Conservation (phyloP, 2,113 vertebrate genomes). For the Heteronetta atricapilla region DNA sequence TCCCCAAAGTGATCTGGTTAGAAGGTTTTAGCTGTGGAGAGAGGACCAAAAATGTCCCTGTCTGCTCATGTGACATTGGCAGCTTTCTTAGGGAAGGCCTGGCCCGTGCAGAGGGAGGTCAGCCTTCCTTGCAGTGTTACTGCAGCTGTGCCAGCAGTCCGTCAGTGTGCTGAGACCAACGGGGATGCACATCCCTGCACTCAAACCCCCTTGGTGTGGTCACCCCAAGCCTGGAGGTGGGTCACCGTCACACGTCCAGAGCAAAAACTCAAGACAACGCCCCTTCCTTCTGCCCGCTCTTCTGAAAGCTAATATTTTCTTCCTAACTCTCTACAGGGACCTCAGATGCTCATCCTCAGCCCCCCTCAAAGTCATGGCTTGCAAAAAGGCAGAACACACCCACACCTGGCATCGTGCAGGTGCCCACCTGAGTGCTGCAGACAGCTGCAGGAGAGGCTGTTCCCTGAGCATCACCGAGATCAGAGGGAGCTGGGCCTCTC, state of each 20-base stretch:
- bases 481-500: conserved; percentile 42
- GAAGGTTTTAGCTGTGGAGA: background rate
- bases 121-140: background rate
- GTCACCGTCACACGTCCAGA: rapidly evolving
- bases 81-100: background rate
- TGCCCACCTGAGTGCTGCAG: conserved; percentile 8
- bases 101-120: background rate
- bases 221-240: background rate
- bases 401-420: background rate
- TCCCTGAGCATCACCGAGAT: background rate
- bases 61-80: background rate
- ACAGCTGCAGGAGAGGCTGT: background rate
- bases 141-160: background rate
- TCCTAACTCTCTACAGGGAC: background rate
- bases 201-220: background rate
- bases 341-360: background rate
- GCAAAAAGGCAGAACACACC: background rate
- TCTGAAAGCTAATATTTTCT: background rate
- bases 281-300: background rate
- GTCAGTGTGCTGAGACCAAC: background rate
- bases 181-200: background rate
- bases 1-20: background rate
- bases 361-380: background rate
- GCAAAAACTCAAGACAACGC: background rate
- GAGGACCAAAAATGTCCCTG: background rate